Conservation (phyloP, 2,888 invertebrate genomes). For the Trachelus tabidus region DNA sequence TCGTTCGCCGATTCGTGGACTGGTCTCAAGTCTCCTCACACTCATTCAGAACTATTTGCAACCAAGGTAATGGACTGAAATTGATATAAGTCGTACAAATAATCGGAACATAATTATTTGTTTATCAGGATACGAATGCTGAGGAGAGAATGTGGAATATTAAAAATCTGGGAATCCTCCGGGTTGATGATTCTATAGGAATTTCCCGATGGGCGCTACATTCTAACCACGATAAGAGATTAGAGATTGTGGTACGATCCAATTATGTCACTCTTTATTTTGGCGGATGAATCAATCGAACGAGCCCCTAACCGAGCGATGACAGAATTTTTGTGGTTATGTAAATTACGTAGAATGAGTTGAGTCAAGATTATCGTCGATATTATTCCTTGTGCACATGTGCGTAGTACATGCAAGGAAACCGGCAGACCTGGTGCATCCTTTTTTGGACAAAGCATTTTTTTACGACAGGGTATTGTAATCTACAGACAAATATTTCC, state of each 20-base stretch:
- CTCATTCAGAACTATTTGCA: neutral
- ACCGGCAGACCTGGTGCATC: neutral
- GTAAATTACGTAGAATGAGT: neutral
- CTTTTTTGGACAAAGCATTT: neutral
- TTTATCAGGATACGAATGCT: neutral
- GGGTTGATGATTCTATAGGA: neutral
- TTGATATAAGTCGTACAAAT: neutral
- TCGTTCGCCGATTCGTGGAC: constrained; percentile 16
- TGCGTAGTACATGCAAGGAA: neutral
- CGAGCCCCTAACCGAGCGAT: constrained; percentile 1
- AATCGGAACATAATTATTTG: neutral
- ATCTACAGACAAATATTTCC: neutral
- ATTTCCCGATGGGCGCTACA: neutral
- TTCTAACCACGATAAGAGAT: neutral
- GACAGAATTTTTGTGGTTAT: neutral
- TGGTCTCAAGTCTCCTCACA: neutral
- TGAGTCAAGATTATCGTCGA: neutral
- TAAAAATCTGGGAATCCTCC: neutral
- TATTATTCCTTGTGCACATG: neutral
- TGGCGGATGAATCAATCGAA: neutral
- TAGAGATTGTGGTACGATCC: neutral
- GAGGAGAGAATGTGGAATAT: neutral
- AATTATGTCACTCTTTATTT: neutral
- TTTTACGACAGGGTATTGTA: neutral
- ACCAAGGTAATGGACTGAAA: neutral